A percentile compares a stretch with the other conserved stretches of the same genome.
These are phyloP conservation scores for Poecilia latipinna DNA, from an alignment of 2,113 vertebrate species.

Conservation along the genomic window DNA sequence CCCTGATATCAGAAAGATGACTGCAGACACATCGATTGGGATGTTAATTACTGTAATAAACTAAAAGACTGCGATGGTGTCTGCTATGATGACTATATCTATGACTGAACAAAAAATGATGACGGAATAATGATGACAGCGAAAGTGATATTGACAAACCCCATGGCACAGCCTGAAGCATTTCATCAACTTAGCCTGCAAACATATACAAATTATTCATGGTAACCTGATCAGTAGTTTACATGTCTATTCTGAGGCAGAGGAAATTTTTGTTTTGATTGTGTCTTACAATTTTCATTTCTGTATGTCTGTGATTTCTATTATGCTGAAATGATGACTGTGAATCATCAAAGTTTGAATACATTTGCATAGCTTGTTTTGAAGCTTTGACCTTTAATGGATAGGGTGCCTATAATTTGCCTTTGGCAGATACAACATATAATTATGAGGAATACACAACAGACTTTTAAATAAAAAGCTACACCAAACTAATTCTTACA, in stretches of 20 bases:
- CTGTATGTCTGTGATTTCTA: neutral
- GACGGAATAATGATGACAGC: constrained; percentile 33
- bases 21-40: constrained; percentile 48
- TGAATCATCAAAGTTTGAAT: neutral
- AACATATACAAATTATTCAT: neutral
- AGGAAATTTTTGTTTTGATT: neutral
- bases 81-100: constrained; percentile 46
- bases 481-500: neutral
- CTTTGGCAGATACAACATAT: neutral
- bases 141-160: constrained; percentile 36
- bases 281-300: neutral
- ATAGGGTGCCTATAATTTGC: neutral
- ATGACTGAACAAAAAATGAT: constrained; percentile 34
- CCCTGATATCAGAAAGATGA: constrained; percentile 43
- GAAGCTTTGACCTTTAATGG: neutral
- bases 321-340: neutral
- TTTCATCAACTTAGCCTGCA: constrained; percentile 19
- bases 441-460: neutral
- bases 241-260: neutral
- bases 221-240: constrained; percentile 6
- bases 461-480: neutral
- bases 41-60: constrained; percentile 57
- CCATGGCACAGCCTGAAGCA: constrained; percentile 21
- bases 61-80: constrained; percentile 31
- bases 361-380: neutral